Conservation (phyloP, 2,888 invertebrate species). For the Campoplex nolae region DNA sequence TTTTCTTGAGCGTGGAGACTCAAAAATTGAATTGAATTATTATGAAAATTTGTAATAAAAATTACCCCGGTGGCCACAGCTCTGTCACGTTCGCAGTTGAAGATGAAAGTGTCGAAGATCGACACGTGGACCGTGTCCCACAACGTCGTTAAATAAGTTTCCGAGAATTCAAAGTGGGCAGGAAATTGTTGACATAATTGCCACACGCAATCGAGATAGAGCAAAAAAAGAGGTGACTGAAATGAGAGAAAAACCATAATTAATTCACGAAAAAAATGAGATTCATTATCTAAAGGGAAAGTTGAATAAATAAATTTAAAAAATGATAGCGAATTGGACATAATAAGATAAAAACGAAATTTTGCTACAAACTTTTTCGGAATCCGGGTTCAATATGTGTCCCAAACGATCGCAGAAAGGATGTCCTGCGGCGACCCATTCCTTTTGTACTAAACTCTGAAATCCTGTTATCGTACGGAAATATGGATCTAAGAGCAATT, state of each 20-base stretch:
- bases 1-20: background rate
- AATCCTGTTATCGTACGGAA: constrained; percentile 94
- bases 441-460: constrained; percentile 96
- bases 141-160: constrained; percentile 95
- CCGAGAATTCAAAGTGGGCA: constrained; percentile 95
- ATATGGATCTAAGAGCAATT: constrained; percentile 94
- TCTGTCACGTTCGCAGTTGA: constrained; percentile 93
- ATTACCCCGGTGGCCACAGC: constrained; percentile 88
- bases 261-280: background rate
- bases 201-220: constrained; percentile 97
- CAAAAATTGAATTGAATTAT: constrained; percentile 80
- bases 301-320: background rate
- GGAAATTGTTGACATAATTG: constrained; percentile 96
- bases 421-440: constrained; percentile 97
- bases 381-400: constrained; percentile 87
- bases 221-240: constrained; percentile 93
- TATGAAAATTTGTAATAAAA: constrained; percentile 87
- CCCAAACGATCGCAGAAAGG: constrained; percentile 93
- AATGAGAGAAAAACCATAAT: constrained; percentile 74
- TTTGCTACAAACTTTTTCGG: constrained; percentile 84
- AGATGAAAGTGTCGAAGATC: constrained; percentile 96
- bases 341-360: background rate
- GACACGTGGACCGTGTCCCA: constrained; percentile 96
- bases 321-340: background rate
- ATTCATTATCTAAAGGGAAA: background rate